Base-by-base conservation (phyloP, 2,888 invertebrate genomes). In the Lysandra bellargus region DNA sequence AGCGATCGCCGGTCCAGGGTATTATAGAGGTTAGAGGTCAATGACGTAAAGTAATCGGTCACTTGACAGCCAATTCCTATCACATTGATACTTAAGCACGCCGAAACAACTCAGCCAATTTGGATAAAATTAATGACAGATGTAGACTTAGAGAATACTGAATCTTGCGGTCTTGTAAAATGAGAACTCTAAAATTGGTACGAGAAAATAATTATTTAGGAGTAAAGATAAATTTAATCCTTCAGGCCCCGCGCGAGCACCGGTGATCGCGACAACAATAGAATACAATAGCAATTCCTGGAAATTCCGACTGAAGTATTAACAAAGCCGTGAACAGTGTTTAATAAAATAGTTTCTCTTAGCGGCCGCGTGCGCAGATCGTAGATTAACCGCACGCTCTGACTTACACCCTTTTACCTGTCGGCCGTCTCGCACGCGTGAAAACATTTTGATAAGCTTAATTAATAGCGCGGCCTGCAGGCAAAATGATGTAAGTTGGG, bases 291-390 rank as follows among this genome's bases (percentile, higher is more conserved):
- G n/a, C n/a, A n/a, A n/a, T n/a, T n/a, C n/a, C n/a, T n/a, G n/a
- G n/a, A n/a, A n/a, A n/a, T n/a, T n/a, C n/a, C n/a, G n/a, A n/a
- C n/a, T n/a, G n/a, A n/a, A n/a, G n/a, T n/a, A n/a, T n/a, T n/a
- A 33, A 69, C 69, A 69, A 17, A 69, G 33, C 69, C 33, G 33
- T 33, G 14, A 33, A 69, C 69, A 69, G 37, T 17, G 9, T 69
- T 14, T 14, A 37, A 69, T 69, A 37, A 33, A 14, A 69, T 33
- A 69, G 33, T 23, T 37, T 33, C 33, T 53, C 78, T 57, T 44
- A 23, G 78, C 78, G 72, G 85, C 84, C 85, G 85, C 86, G 85
- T 85, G 86, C 86, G 85, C 85, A 84, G 85, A 83, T 84, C 84
- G 81, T 81, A 80, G 84, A 84, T 84, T 84, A 81, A 80, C 80